These are phyloP conservation scores for Noctua pronuba DNA, from an alignment of 2,888 invertebrate genomes.

Conservation along the genomic window DNA sequence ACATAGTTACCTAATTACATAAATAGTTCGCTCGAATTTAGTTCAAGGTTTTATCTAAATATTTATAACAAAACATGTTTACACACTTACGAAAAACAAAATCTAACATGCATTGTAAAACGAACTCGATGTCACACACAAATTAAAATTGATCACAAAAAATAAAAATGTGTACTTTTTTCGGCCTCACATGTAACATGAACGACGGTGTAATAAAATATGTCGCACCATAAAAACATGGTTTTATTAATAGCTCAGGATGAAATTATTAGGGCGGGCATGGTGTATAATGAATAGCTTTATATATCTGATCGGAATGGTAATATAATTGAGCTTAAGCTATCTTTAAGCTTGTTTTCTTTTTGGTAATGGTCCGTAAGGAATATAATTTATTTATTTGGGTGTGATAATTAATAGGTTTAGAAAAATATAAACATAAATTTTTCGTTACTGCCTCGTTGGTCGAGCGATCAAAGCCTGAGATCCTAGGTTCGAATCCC, in stretches of 20 bases:
- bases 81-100: constrained; percentile 12
- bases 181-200: constrained; percentile 72
- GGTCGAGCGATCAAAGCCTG: not conserved
- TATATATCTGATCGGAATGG: constrained; percentile 46
- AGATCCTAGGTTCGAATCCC: not conserved
- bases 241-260: constrained; percentile 76
- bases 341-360: constrained; percentile 20
- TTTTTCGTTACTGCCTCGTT: not conserved
- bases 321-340: constrained; percentile 35
- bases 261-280: constrained; percentile 74
- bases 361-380: constrained; percentile 28
- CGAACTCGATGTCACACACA: constrained; percentile 48
- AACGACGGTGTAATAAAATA: constrained; percentile 78
- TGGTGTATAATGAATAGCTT: constrained; percentile 64
- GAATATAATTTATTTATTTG: constrained; percentile 27
- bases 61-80: constrained; percentile 10
- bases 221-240: constrained; percentile 77
- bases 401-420: constrained; percentile 33
- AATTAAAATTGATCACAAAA: constrained; percentile 69
- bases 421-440: not conserved
- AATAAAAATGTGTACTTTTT: constrained; percentile 59
- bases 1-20: constrained; percentile 8
- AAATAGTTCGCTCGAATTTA: constrained; percentile 33
- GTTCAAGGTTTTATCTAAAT: constrained; percentile 38
- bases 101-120: constrained; percentile 20